Conservation (phyloP, 92 coral and sea anemone genomes). For the Meandrina meandrites region DNA sequence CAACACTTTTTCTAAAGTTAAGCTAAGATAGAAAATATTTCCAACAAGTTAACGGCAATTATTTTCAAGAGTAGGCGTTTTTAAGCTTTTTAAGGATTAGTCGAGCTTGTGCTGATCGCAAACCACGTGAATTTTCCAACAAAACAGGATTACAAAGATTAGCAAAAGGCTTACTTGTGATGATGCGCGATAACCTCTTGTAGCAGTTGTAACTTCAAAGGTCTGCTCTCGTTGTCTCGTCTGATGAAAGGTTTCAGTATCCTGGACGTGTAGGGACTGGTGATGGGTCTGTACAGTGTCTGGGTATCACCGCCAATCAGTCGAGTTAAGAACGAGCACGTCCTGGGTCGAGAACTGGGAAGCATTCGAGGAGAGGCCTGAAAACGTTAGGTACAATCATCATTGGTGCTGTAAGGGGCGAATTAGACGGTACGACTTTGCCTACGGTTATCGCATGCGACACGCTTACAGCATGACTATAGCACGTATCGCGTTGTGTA, state of each 20-base stretch:
- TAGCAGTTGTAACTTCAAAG: slow-evolving; percentile 80
- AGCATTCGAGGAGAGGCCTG: slow-evolving; percentile 84
- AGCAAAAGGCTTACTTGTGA: slow-evolving; percentile 42
- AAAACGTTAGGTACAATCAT: not conserved
- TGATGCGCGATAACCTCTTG: slow-evolving; percentile 64
- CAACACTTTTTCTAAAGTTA: too few species aligned
- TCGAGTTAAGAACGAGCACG: slow-evolving; percentile 72
- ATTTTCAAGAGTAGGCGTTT: not conserved
- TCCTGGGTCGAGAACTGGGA: slow-evolving; percentile 50
- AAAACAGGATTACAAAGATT: not conserved
- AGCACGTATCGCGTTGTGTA: too few species aligned
- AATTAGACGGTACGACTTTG: too few species aligned
- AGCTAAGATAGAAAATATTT: too few species aligned
- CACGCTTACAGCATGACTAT: too few species aligned
- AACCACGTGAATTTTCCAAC: not conserved
- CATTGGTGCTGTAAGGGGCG: not conserved
- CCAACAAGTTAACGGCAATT: too few species aligned
- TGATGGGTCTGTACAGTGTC: slow-evolving; percentile 77
- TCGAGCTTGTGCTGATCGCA: not conserved
- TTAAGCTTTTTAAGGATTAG: not conserved
- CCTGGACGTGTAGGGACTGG: slow-evolving; percentile 99
- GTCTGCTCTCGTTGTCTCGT: slow-evolving; percentile 87
- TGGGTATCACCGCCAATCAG: slow-evolving; percentile 83
- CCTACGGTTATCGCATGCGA: too few species aligned
- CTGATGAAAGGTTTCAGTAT: slow-evolving; percentile 92